Base-by-base conservation (phyloP, 2,888 invertebrate species). In the Nysson spinosus region DNA sequence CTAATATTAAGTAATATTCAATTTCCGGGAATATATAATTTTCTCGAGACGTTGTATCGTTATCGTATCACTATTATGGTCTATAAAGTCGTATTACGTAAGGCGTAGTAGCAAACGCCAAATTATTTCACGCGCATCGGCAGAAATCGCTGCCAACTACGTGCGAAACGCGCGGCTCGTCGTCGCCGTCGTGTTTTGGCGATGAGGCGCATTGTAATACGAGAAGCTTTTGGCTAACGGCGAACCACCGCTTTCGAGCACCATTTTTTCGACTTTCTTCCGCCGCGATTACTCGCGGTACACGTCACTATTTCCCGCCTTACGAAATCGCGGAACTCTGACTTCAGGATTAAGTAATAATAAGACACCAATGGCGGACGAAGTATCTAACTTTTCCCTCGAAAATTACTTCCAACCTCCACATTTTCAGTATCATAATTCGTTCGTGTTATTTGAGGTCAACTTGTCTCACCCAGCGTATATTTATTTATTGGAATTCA, bases 121-220 rank as follows among this genome's bases (percentile, higher is more conserved):
- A 85, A 83, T 79, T 77, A 80, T 83, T 85, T 83, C 79, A 82
- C 83, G 82, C 80, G 78, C 82, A 83, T 85, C 83, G 83, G 79
- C 79, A 82, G 83, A 84, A 84, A 84, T 81, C 81, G 75, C 68
- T 86, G 85, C 85, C 86, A 85, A 85, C 78, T 80, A 80, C 79
- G 77, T 69, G 75, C 69, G 77, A 82, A 81, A 74, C 72, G 75
- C 68, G 71, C 68, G 54, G 54, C 71, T 71, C 73, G 68, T 35
- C 57, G 54, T 19, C 57, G 72, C 43, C 58, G 34, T 35, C 75
- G 75, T 75, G 75, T 81, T 83, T 83, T 83, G 82, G 83, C 81
- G 75, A 73, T 69, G 70, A 72, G 69, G 61, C 77, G 72, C 72
- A 60, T 68, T 69, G 83, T 83, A 83, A 83, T 73, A 72, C 81